A percentile compares a stretch with the other conserved stretches of the same genome.
These are phyloP conservation scores for Thunnus maccoyii DNA, from an alignment of 2,113 vertebrate genomes.

Conservation along the genomic window DNA sequence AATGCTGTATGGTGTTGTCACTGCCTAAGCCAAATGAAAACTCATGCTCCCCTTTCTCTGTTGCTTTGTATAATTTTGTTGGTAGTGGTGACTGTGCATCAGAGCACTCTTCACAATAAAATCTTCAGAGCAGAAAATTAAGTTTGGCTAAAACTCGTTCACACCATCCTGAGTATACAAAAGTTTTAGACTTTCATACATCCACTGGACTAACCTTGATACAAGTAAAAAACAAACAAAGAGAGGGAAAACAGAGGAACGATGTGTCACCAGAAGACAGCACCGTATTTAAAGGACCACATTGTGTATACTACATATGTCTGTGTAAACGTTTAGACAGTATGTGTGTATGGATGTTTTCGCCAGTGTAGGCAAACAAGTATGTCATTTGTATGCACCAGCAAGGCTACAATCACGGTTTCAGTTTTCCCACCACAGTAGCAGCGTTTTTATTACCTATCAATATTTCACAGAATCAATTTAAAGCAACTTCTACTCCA, in stretches of 20 bases:
- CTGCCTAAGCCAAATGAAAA: background rate
- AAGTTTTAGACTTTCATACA: background rate
- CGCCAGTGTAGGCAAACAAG: background rate
- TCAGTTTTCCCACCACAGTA: slow-evolving; percentile 18
- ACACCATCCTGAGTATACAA: background rate
- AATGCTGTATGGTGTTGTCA: background rate
- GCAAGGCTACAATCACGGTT: background rate
- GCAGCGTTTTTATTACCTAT: slow-evolving; percentile 45
- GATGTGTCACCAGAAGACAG: background rate
- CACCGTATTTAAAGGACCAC: background rate
- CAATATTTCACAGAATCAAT: slow-evolving; percentile 62
- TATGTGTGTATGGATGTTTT: background rate
- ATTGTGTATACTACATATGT: no score
- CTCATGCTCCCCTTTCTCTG: background rate
- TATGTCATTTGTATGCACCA: background rate
- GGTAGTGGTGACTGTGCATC: background rate
- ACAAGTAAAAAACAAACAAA: background rate
- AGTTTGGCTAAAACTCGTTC: background rate
- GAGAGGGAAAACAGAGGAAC: background rate
- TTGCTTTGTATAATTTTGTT: background rate
- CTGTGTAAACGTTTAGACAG: no score
- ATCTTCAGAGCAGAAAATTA: slow-evolving; percentile 1
- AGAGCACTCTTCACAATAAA: background rate
- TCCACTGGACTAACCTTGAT: background rate
- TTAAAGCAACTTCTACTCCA: slow-evolving; percentile 32